Evolutionary conservation across 2,888 invertebrate genomes (phyloP), one percentile per base, ranked within the genome.

Genomic region (Trachelus iudaicus): DNA sequence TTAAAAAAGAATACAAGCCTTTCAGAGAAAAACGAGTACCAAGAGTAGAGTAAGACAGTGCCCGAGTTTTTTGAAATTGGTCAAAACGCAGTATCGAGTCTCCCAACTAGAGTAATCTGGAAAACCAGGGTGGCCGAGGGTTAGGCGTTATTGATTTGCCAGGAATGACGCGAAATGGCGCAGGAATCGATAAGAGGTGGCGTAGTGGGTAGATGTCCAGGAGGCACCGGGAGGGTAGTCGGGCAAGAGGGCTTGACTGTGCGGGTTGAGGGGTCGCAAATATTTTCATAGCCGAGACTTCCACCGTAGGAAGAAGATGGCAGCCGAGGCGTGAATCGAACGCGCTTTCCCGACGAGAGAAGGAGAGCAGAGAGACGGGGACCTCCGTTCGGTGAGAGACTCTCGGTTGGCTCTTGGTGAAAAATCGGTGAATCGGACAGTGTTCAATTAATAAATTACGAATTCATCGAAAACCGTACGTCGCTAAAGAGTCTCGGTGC

Each of bases 161-260:
- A 85, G 89, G 89, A 89, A 89, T 88, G 89, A 90, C 90, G 90
- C 89, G 89, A 90, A 91, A 90, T 90, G 88, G 91, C 90, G 90
- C 90, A 90, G 90, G 88, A 91, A 91, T 91, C 91, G 91, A 91
- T 91, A 90, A 88, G 88, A 87, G 89, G 89, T 87, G 86, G 87
- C 85, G 83, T 84, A 81, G 81, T 81, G 83, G 75, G 78, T 33
- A 34, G 56, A 69, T 76, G 73, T 77, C 76, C 37, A 69, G 76
- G 75, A 74, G 68, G 75, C 34, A 71, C 71, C 31, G 33, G 31
- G 31, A 71, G 31, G 33, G 15, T 40, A 40, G 77, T 40, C 15
- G 69, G 12, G 31, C 30, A 69, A 69, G 69, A 30, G 30, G 79
- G 82, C 77, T 78, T 76, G 37, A 77, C 80, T 76, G 84, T 68